Percentiles rank a stretch among this genome's conserved stretches.
Conservation (phyloP, 37 sponge, comb jelly and placozoan species). For the Haliclona indistincta region DNA sequence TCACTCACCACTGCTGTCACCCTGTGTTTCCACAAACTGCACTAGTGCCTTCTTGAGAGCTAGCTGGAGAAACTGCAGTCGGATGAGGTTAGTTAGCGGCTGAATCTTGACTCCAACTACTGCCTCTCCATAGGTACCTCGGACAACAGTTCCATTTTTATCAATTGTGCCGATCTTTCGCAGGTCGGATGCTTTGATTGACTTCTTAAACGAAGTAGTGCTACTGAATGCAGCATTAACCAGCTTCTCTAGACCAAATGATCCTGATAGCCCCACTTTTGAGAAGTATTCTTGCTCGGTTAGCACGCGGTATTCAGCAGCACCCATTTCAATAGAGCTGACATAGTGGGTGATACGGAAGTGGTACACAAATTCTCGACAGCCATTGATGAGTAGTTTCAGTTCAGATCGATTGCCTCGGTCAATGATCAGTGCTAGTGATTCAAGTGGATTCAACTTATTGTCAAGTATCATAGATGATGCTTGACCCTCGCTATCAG, state of each 20-base stretch:
- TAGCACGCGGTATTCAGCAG: constrained; percentile 48
- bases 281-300: constrained; percentile 39
- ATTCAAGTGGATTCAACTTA: background rate
- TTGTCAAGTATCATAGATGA: too few species aligned
- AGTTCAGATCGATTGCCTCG: background rate
- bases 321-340: constrained; percentile 52
- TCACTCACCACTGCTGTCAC: constrained; percentile 58
- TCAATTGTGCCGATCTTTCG: constrained; percentile 43
- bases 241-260: constrained; percentile 20
- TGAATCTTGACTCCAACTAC: constrained; percentile 55
- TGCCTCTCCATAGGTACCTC: constrained; percentile 64
- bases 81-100: constrained; percentile 37
- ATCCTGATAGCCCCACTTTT: constrained; percentile 4
- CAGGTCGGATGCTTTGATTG: constrained; percentile 17
- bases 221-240: constrained; percentile 12
- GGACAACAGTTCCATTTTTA: constrained; percentile 9
- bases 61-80: constrained; percentile 13
- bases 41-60: constrained; percentile 28
- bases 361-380: constrained; percentile 36
- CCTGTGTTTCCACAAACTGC: constrained; percentile 33
- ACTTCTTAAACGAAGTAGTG: constrained; percentile 4
- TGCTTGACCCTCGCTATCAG: background rate
- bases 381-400: constrained; percentile 6
- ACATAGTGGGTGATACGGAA: constrained; percentile 74
- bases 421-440: background rate